phyloP scores from a whole-genome alignment of 2,888 invertebrate species.

The Eilema depressum region DNA sequence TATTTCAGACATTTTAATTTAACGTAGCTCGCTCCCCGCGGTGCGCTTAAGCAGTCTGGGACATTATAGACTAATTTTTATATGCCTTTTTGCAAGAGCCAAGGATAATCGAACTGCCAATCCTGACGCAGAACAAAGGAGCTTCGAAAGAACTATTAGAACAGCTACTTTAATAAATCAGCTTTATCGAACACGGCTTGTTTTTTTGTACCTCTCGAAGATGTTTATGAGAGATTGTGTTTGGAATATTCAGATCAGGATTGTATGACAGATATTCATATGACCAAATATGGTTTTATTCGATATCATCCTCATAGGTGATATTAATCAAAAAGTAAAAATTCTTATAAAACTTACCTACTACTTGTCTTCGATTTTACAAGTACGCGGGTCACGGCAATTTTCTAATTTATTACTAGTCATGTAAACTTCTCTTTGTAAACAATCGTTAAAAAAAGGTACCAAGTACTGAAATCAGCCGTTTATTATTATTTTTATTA shows the following conservation, averaged over 20 bases:
- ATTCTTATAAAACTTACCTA: no score
- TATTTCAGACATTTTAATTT: constrained; percentile 79
- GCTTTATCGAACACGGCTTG: constrained; percentile 41
- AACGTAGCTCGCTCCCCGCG: constrained; percentile 69
- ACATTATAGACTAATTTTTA: constrained; percentile 82
- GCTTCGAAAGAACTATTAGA: constrained; percentile 67
- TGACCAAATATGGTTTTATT: background rate
- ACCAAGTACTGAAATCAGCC: no score
- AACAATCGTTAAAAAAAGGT: no score
- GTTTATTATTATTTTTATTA: background rate
- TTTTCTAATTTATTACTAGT: no score
- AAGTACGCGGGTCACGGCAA: no score
- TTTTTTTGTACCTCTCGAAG: constrained; percentile 28
- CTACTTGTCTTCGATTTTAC: no score
- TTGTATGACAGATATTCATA: background rate
- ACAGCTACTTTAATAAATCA: constrained; percentile 68
- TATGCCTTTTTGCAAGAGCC: constrained; percentile 76
- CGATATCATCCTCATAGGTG: background rate
- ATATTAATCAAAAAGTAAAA: no score
- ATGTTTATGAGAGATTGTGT: constrained; percentile 18
- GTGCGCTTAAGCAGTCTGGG: constrained; percentile 81
- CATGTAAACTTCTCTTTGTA: no score
- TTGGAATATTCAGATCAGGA: background rate
- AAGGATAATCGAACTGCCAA: constrained; percentile 85
- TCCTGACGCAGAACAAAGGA: constrained; percentile 76